Evolutionary conservation across 2,797 vertebrate genomes (phyloP).

Genomic region (Cossypha niveicapilla): DNA sequence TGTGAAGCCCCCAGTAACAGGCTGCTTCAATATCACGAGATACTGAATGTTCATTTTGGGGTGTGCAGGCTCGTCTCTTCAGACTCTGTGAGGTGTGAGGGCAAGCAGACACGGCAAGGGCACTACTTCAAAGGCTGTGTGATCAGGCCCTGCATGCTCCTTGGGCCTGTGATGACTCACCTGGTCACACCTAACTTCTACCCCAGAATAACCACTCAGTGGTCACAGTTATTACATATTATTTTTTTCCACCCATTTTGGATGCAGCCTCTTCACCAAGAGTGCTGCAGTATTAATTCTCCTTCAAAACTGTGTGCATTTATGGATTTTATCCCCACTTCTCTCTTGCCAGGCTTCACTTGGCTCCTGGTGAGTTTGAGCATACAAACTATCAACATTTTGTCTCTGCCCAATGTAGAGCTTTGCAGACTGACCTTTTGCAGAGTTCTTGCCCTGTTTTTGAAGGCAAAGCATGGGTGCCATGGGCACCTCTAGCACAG

Average conservation of each 20-base stretch:
- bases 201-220: background rate
- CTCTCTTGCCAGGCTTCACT: background rate
- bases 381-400: background rate
- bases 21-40: background rate
- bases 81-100: background rate
- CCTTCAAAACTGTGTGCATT: background rate
- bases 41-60: background rate
- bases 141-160: background rate
- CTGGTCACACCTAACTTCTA: background rate
- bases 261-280: background rate
- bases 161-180: background rate
- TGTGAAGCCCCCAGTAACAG: background rate
- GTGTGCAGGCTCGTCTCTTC: background rate
- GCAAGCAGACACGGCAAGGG: background rate
- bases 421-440: background rate
- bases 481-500: background rate
- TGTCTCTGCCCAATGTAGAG: background rate
- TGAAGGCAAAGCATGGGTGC: background rate
- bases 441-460: background rate
- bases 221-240: fast-evolving
- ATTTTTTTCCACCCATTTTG: background rate
- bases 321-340: background rate
- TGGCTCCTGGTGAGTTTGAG: background rate
- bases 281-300: background rate
- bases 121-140: background rate